Evolutionary conservation across 2,113 vertebrate species (phyloP).

Genomic region (Tylochromis polylepis): DNA sequence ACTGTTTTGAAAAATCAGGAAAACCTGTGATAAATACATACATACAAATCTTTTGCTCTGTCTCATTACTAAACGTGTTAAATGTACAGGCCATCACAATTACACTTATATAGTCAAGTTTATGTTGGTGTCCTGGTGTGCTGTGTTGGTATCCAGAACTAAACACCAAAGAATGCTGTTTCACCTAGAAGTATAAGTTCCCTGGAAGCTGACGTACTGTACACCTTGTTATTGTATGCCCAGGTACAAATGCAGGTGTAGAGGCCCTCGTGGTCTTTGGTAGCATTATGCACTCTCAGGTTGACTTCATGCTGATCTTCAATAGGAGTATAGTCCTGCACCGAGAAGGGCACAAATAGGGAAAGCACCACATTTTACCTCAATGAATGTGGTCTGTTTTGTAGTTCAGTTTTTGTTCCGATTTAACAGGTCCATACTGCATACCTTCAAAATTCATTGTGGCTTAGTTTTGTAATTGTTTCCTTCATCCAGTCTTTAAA

Average conservation of each 20-base stretch:
- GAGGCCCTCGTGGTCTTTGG: neutral
- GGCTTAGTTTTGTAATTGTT: neutral
- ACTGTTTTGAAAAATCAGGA: neutral
- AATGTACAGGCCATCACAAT: neutral
- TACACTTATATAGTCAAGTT: neutral
- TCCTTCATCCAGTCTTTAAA: too few relatives aligned
- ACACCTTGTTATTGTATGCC: conserved; percentile 9
- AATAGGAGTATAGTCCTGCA: conserved; percentile 8
- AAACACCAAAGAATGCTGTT: neutral
- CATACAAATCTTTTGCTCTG: neutral
- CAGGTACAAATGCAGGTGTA: conserved; percentile 63
- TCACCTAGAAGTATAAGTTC: neutral
- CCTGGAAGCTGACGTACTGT: conserved; percentile 37
- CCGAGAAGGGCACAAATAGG: neutral
- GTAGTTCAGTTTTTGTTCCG: neutral
- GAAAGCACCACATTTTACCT: neutral
- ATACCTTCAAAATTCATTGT: neutral
- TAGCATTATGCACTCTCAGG: fast-evolving
- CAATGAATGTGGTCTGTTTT: neutral
- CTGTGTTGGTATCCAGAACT: neutral
- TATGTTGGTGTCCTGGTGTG: neutral
- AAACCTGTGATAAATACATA: neutral
- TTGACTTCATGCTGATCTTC: fast-evolving
- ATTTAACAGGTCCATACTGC: too few relatives aligned
- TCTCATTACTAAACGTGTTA: neutral